Evolutionary conservation across 2,113 vertebrate species (phyloP).

Genomic region (Acanthisitta chloris): DNA sequence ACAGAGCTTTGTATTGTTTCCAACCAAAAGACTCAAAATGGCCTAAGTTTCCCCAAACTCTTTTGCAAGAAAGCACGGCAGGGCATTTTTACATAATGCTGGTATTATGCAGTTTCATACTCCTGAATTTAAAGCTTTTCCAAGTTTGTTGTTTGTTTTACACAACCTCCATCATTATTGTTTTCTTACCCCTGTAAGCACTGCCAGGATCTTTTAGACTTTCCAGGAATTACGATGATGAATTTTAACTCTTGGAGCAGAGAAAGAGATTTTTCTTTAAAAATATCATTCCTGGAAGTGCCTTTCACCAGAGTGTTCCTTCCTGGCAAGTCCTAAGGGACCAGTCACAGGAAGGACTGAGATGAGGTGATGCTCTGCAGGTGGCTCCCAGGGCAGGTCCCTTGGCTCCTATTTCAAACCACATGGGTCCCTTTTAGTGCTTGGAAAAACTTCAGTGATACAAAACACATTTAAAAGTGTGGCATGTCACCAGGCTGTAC

Average conservation of each 20-base stretch:
- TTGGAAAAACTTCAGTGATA: not conserved
- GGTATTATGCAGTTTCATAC: not conserved
- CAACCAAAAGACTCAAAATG: not conserved
- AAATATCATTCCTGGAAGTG: not conserved
- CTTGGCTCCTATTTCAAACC: rapidly evolving
- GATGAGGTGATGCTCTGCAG: not conserved
- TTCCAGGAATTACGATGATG: not conserved
- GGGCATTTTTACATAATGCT: not conserved
- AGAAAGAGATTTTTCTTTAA: not conserved
- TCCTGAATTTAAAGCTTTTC: not conserved
- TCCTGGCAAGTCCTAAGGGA: not conserved
- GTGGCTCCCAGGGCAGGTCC: not conserved
- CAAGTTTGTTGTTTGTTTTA: not conserved
- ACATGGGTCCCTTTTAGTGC: rapidly evolving
- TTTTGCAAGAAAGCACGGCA: not conserved
- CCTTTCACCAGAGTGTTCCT: not conserved
- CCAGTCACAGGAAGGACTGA: not conserved
- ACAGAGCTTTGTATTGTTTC: not conserved
- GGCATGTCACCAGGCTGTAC: rapidly evolving
- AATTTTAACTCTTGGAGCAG: not conserved
- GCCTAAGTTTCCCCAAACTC: not conserved
- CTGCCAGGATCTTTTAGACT: not conserved
- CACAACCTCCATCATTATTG: not conserved
- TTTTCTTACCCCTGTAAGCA: not conserved
- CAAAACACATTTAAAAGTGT: not conserved